Evolutionary conservation across 92 coral and sea anemone species (phyloP), one percentile per base, ranked within the genome.

Genomic region (Umimayanthus kanabou): DNA sequence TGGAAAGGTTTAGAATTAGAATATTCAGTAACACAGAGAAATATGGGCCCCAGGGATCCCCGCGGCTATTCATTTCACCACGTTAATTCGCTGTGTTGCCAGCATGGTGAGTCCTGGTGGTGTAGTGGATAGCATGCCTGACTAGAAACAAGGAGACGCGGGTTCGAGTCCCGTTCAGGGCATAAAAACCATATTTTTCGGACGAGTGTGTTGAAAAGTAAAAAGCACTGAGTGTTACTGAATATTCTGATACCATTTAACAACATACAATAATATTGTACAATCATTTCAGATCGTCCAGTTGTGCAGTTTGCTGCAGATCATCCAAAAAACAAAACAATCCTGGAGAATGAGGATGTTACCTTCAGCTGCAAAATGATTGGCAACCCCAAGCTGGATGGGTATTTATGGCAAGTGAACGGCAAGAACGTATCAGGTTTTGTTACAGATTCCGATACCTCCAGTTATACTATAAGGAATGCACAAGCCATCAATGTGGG

Each of bases 241-340:
- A n/a, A n/a, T n/a, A n/a, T n/a, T n/a, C n/a, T n/a, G n/a, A 1
- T 1, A 53, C 20, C 20, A 53, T 15, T 47, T 47, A 23, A 67
- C 7, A 3, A 3, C 11, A 33, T 33, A 2, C 37, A 15, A 0
- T 64, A 3, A 23, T 25, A 37, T 75, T 89, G 8, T 39, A 33
- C 77, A 20, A 5, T 80, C 53, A 39, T 65, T 45, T 39, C 88
- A 95, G 98, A 93, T 88, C 93, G 98, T 25, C 98, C 98, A 47
- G 98, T 95, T 81, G 96, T 91, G 28, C 92, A 89, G 79, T 50
- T 9, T 83, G 42, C 78, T 4, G 80, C 77, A 4, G 92, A 93
- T 84, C 93, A 89, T 74, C 98, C 98, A 22, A 85, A 89, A 73
- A 95, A 93, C 80, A 58, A 69, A 29, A 95, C 98, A 2, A 73